Evolutionary conservation across 2,113 vertebrate species (phyloP).

Genomic region (Machaerirhynchus nigripectus): DNA sequence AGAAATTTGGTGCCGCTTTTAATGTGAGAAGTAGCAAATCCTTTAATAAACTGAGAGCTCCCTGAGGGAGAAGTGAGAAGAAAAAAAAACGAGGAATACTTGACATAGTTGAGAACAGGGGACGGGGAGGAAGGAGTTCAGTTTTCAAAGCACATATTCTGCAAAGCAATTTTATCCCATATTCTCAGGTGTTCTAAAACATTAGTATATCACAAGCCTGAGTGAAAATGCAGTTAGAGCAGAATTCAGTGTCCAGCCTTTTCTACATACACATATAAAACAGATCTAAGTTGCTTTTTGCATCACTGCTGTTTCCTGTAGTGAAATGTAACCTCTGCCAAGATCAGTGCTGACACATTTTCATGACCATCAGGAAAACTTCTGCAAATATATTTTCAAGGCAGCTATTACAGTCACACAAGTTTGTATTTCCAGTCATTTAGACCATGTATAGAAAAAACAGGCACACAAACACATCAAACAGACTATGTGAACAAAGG

Average conservation of each 20-base stretch:
- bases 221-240: not conserved
- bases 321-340: not conserved
- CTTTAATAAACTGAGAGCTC: not conserved
- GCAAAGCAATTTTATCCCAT: not conserved
- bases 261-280: not conserved
- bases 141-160: not conserved
- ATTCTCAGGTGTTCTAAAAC: not conserved
- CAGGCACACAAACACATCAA: not conserved
- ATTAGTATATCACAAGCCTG: not conserved
- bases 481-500: not conserved
- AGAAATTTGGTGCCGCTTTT: not conserved
- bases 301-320: not conserved
- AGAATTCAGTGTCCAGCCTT: not conserved
- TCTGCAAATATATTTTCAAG: not conserved
- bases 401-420: not conserved
- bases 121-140: fast-evolving
- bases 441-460: not conserved
- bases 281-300: not conserved
- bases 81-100: not conserved
- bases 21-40: not conserved
- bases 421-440: not conserved
- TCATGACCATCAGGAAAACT: not conserved
- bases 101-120: not conserved
- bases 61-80: not conserved
- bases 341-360: not conserved